Base-by-base conservation (phyloP, 2,797 vertebrate genomes). In the Urosaurus nigricauda region DNA sequence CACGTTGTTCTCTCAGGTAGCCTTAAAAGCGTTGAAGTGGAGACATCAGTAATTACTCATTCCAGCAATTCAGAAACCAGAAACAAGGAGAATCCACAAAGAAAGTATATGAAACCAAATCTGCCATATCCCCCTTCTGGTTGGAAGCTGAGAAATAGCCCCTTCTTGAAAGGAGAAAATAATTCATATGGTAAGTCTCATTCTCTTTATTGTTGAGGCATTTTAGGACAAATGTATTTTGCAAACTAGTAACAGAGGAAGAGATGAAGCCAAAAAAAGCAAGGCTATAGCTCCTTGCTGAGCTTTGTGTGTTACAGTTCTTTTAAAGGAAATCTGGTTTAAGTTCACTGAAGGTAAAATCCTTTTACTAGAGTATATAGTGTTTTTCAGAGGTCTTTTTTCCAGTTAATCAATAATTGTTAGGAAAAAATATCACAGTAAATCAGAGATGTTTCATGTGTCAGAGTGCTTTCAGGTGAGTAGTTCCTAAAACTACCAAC, bases 151-250 rank as follows among this genome's bases (percentile, higher is more conserved):
- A 90, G 68, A 56, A 83, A 79, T 3, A 3, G 0, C 2, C 16
- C 32, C 9, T 40, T 77, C 4, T 78, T 2, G 86, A 63, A 84
- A 40, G 88, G 1, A 88, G 91, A 86, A 3, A 79, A 88, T 14
- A 83, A 92, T 0, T 26, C 90, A 32, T 83, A 86, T 58, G 95
- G 95, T 96, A 94, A 94, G 84, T 83, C 16, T 37, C 75, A 11
- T 56, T 56, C 35, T 84, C 29, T 77, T 74, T 68, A n/a, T 35
- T 32, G 40, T 29, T 89, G 35, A 26, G 9, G 51, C 21, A 1
- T 8, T n/a, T 63, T 40, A 6, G 79, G 53, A 43, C 35, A 80
- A 79, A 71, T 4, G 13, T 4, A 37, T 71, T 24, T 37, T 47
- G 35, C 21, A 56, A 19, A 35, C 56, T 8, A 81, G 21, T 17